These are phyloP conservation scores for Catotricha subobsoleta DNA, from an alignment of 2,888 invertebrate genomes.

Conservation along the genomic window DNA sequence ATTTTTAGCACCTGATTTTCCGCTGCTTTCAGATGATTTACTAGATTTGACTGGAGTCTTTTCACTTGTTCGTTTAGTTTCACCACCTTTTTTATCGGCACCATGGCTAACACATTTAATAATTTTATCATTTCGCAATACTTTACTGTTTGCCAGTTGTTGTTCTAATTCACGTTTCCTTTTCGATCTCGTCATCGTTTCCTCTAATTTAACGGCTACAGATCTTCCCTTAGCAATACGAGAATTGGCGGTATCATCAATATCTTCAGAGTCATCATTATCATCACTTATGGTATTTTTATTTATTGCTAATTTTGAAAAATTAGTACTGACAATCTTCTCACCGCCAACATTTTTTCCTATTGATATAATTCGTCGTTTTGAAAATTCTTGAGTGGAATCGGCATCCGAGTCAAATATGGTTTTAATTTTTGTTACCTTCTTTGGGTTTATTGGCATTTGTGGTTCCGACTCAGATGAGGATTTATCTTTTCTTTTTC, in stretches of 20 bases:
- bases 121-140: conserved; percentile 19
- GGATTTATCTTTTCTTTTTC: conserved; percentile 8
- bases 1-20: neutral
- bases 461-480: conserved; percentile 1
- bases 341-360: too few relatives aligned
- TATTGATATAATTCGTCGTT: too few relatives aligned
- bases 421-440: neutral
- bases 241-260: neutral
- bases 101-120: neutral
- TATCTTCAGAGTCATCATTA: neutral
- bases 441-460: conserved; percentile 2
- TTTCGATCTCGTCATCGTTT: conserved; percentile 30
- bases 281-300: neutral
- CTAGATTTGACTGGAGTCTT: neutral
- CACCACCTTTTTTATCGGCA: neutral
- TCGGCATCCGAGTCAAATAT: neutral
- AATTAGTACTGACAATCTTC: too few relatives aligned
- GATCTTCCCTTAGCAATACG: neutral
- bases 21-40: neutral
- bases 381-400: neutral
- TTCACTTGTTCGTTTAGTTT: conserved; percentile 1
- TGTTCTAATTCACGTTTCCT: conserved; percentile 24
- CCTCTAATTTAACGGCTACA: conserved; percentile 9
- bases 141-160: conserved; percentile 26
- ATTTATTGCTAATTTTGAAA: neutral